A percentile compares a stretch with the other conserved stretches of the same genome.
Conservation (phyloP, 37 sponge, comb jelly and placozoan genomes). For the Cliona cf. orientalis region DNA sequence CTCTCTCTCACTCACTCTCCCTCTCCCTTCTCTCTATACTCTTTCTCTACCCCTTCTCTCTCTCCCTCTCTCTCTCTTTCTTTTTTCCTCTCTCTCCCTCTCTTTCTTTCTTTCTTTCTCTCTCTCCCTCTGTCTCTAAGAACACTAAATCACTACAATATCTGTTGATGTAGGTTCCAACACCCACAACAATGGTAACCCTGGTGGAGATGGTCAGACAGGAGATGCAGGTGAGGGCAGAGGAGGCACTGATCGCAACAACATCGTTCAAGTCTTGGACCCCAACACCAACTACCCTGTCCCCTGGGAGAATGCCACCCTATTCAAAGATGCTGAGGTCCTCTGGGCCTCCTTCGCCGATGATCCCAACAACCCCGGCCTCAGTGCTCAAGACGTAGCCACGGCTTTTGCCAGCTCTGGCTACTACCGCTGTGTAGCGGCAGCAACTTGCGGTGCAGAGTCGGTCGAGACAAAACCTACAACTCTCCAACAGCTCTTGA, state of each 20-base stretch:
- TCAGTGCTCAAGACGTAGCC: slow-evolving; percentile 48
- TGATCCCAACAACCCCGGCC: neutral
- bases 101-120: neutral
- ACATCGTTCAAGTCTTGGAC: slow-evolving; percentile 77
- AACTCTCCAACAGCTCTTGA: slow-evolving; percentile 77
- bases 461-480: slow-evolving; percentile 51
- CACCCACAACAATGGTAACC: slow-evolving; percentile 95
- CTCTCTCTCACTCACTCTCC: too few species aligned
- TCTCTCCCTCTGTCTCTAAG: too few species aligned
- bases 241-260: slow-evolving; percentile 94
- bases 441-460: slow-evolving; percentile 23
- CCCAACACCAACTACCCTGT: slow-evolving; percentile 89
- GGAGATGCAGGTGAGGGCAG: slow-evolving; percentile 99
- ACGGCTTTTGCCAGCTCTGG: slow-evolving; percentile 77
- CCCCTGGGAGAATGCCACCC: slow-evolving; percentile 76
- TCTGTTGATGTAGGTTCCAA: slow-evolving; percentile 84
- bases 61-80: neutral
- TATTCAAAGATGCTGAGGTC: slow-evolving; percentile 76
- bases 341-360: slow-evolving; percentile 48
- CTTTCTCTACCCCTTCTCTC: neutral
- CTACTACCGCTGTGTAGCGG: slow-evolving; percentile 72
- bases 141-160: neutral
- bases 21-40: too few species aligned
- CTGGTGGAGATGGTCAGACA: slow-evolving; percentile 98
- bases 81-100: neutral